These are phyloP conservation scores for Spialia ferax DNA, from an alignment of 2,888 invertebrate genomes.

Conservation along the genomic window DNA sequence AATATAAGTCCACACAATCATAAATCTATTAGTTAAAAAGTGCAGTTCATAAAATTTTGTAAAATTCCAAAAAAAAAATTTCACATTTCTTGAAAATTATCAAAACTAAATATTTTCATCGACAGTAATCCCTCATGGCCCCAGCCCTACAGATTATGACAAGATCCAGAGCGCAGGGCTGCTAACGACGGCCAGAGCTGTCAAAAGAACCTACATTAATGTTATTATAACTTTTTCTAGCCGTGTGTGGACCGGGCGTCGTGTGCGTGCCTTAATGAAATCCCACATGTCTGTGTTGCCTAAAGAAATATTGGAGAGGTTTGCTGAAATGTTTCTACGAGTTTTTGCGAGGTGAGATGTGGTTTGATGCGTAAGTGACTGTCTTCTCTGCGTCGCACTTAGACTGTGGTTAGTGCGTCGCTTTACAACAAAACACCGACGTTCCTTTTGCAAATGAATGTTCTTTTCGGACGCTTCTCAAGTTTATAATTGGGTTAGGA, in stretches of 20 bases:
- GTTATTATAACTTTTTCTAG: constrained; percentile 85
- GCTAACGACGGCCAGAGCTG: constrained; percentile 83
- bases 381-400: constrained; percentile 3
- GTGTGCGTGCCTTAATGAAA: constrained; percentile 47
- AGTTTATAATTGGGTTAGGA: too few species aligned
- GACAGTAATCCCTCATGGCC: constrained; percentile 4
- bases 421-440: not conserved
- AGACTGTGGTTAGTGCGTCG: not conserved
- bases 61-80: too few species aligned
- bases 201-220: constrained; percentile 86
- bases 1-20: too few species aligned
- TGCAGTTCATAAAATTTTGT: too few species aligned
- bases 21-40: too few species aligned
- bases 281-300: constrained; percentile 32
- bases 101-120: constrained; percentile 12
- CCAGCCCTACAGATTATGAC: constrained; percentile 82
- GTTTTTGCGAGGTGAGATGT: constrained; percentile 22
- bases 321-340: constrained; percentile 27
- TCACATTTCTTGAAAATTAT: not conserved
- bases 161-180: constrained; percentile 83
- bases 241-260: constrained; percentile 58
- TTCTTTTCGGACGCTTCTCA: too few species aligned
- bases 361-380: constrained; percentile 6
- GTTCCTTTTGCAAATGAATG: too few species aligned
- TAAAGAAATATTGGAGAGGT: constrained; percentile 27